Evolutionary conservation across 2,797 vertebrate genomes (phyloP), one percentile per base, ranked within the genome.

Genomic region (Sebastes taczanowskii): DNA sequence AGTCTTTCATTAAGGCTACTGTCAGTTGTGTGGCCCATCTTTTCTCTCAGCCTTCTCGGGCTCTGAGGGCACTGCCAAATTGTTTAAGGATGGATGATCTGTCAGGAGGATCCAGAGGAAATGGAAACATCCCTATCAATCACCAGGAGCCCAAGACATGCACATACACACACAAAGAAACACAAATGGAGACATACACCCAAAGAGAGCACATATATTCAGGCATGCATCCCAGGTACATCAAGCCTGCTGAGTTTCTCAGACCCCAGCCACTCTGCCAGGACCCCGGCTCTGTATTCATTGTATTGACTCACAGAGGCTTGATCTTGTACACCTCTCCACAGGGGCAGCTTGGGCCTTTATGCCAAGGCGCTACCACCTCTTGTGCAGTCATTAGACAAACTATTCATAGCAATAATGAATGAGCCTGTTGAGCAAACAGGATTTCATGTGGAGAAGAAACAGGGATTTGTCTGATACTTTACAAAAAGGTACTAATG

Each of bases 71-170:
- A 90, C 91, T 94, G 87, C 91, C 93, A 95, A 95, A 95, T 95
- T 95, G 94, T 95, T 95, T 94, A 80, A 94, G 94, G 94, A 96
- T 95, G 93, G 92, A 97, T 95, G 95, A 94, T 93, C 93, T 94
- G 93, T 96, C 94, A 93, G 80, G 88, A 89, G 64, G 80, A 81
- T 91, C 91, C 89, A 94, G 87, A 94, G 94, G 91, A 89, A 94
- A 96, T 93, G 92, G 93, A 94, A 93, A 93, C 90, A 93, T 93
- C 91, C 90, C 92, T 94, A 96, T 97, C 95, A 93, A 96, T 97
- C 96, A 97, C 90, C 74, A 60, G 94, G 86, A 78, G 53, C n/a
- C 69, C 22, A 8, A 66, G 62, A 83, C 75, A 78, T 52, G 16
- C 63, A 77, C 71, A 81, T 11, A 68, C 63, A 64, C 66, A 81